Evolutionary conservation across 2,113 vertebrate genomes (phyloP).

Genomic region (Pleuronectes platessa): DNA sequence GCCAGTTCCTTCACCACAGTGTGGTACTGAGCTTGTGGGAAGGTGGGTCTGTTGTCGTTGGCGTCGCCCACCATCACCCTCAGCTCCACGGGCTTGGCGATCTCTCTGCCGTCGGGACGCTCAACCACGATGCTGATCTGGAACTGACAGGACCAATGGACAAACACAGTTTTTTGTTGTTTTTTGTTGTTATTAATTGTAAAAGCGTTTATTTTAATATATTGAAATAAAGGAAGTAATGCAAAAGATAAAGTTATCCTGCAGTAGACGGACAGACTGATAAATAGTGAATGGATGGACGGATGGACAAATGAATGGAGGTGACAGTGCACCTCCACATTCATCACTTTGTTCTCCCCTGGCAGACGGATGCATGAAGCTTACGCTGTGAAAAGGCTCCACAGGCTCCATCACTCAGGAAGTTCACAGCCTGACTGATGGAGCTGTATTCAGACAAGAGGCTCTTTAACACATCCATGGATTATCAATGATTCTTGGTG

Average conservation of each 20-base stretch:
- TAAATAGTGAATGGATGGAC: background rate
- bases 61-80: constrained; percentile 80
- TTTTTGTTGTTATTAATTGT: background rate
- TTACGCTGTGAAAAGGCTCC: background rate
- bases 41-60: constrained; percentile 81
- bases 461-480: too few species aligned
- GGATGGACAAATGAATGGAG: background rate
- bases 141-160: constrained; percentile 63
- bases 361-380: background rate
- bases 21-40: constrained; percentile 82
- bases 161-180: background rate
- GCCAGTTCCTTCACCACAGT: constrained; percentile 79
- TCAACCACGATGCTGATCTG: constrained; percentile 78
- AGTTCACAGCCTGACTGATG: constrained; percentile 3
- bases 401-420: constrained; percentile 3
- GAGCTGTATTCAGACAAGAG: background rate
- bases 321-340: background rate
- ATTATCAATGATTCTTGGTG: too few species aligned
- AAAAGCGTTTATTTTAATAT: background rate
- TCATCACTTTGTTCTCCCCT: background rate
- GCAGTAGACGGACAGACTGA: too few species aligned
- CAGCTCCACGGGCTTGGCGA: constrained; percentile 78
- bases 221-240: too few species aligned
- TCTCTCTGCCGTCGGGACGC: constrained; percentile 78
- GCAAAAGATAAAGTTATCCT: too few species aligned